Conservation (phyloP, 92 coral and sea anemone genomes). For the Porites divaricata region DNA sequence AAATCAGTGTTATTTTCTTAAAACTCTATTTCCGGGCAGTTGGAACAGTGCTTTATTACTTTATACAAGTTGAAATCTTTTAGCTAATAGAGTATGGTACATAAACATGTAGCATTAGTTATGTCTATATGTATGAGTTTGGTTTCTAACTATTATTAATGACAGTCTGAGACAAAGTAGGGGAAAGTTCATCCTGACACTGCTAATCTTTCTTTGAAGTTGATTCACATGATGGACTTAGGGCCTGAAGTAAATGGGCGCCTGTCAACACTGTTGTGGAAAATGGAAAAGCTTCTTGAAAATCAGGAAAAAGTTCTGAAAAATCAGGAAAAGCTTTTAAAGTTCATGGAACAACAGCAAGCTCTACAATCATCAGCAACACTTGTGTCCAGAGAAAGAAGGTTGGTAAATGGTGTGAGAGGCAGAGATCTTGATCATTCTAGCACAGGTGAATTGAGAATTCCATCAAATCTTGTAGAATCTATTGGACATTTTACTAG, state of each 20-base stretch:
- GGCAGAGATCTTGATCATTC: constrained; percentile 9
- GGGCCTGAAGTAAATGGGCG: constrained; percentile 73
- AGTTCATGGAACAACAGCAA: constrained; percentile 52
- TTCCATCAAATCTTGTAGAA: constrained; percentile 30
- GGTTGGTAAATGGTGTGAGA: constrained; percentile 39
- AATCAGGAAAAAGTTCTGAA: constrained; percentile 73
- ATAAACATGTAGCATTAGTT: too few relatives aligned
- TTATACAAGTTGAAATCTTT: too few relatives aligned
- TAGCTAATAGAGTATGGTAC: too few relatives aligned
- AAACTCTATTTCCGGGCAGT: too few relatives aligned
- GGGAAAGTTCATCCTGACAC: constrained; percentile 70
- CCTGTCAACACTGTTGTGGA: constrained; percentile 66
- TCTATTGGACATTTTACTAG: constrained; percentile 20
- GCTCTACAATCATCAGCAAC: neutral
- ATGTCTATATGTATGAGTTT: too few relatives aligned
- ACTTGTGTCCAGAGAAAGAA: neutral
- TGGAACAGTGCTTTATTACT: too few relatives aligned
- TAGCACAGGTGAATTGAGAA: constrained; percentile 5
- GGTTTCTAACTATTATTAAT: neutral
- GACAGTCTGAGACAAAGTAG: neutral
- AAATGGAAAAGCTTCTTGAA: constrained; percentile 72
- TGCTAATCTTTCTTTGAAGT: constrained; percentile 84
- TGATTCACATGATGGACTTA: constrained; percentile 68
- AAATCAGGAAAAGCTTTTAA: constrained; percentile 69
- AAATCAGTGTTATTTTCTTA: too few relatives aligned